Percentiles rank a stretch among this genome's conserved stretches.
These are phyloP conservation scores for Buteo buteo DNA, from an alignment of 2,113 vertebrate genomes.

Conservation along the genomic window DNA sequence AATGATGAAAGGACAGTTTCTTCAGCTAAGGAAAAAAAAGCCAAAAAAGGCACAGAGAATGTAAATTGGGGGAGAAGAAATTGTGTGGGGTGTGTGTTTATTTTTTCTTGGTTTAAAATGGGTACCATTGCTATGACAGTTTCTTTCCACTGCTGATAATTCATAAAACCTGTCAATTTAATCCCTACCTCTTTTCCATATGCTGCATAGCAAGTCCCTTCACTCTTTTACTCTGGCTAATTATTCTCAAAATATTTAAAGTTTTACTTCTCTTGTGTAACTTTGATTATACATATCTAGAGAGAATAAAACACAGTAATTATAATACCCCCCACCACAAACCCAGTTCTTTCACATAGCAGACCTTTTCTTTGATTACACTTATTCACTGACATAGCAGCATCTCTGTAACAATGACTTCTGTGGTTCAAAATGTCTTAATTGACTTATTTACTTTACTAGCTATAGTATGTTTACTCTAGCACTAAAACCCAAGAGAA, in stretches of 20 bases:
- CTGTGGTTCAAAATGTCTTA: neutral
- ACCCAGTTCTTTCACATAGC: neutral
- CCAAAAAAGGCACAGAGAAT: too few relatives aligned
- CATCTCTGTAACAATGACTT: neutral
- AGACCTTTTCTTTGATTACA: neutral
- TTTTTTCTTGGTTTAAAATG: neutral
- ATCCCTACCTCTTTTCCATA: neutral
- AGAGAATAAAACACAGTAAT: neutral
- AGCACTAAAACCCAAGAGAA: neutral
- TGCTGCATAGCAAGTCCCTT: neutral
- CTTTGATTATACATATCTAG: neutral
- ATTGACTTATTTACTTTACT: neutral
- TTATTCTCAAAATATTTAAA: neutral
- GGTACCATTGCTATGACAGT: neutral
- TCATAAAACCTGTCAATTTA: neutral
- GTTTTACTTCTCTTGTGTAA: neutral
- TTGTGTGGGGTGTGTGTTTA: rapidly evolving
- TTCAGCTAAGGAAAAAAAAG: neutral
- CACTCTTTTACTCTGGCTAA: neutral
- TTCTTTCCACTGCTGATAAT: neutral
- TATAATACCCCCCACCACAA: neutral
- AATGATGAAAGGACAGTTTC: neutral
- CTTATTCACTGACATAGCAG: neutral
- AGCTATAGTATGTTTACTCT: neutral
- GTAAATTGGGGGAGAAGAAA: neutral